Evolutionary conservation across 2,797 vertebrate species (phyloP), one percentile per base, ranked within the genome.

Genomic region (Sebastes trivittatus): DNA sequence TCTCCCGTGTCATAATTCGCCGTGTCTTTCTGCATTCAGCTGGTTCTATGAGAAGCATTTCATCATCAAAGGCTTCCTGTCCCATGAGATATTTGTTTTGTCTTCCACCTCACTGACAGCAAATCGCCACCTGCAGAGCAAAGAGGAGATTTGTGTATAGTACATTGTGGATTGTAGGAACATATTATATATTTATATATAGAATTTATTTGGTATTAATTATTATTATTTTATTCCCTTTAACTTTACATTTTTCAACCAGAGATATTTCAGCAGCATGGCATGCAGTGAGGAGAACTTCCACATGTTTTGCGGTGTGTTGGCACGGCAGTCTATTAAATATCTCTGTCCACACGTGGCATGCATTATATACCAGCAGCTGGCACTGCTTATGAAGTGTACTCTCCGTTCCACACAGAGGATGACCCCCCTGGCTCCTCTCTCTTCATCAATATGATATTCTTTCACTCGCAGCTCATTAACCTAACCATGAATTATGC

Each of bases 81-180:
- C 81, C 83, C 71, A 80, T 70, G 58, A 86, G 80, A 87, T 74
- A 34, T 82, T 88, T 86, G 58, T 87, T 87, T 86, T 88, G 70
- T 84, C 86, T 83, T 80, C 56, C 75, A 59, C 64, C 79, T 82
- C 68, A 74, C 86, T 82, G 73, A 87, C 92, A 93, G 93, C 79
- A 11, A 86, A 75, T 83, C 82, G 67, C 82, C 91, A 88, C 87
- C 90, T 92, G 87, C 89, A 83, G 69, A 88, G 86, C 75, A 86
- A 93, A 79, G 83, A 94, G 78, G 87, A 93, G 59, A 93, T 93
- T 78, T 94, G 93, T 80, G 80, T 93, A 92, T 85, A 92, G 78
- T 92, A 87, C 86, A 89, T 79, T 84, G 80, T 92, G 80, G 89
- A 94, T 83, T 92, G 93, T 92, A 92, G 93, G 92, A 78, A 32